phyloP scores from a whole-genome alignment of 2,888 invertebrate genomes.

The Andrena minutula region DNA sequence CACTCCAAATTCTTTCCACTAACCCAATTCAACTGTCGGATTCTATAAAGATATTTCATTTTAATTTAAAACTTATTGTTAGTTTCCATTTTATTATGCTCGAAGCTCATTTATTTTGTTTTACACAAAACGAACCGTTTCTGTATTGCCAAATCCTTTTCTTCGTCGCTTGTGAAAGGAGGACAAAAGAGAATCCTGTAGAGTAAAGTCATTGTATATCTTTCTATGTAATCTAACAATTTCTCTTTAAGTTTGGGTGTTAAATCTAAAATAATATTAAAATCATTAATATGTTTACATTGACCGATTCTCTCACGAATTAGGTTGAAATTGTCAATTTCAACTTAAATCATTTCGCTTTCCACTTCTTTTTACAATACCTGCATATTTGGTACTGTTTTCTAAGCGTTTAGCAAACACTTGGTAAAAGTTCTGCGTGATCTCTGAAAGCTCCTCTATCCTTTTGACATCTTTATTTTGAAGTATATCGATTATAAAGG shows the following conservation, averaged over 20 bases:
- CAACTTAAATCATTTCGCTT: conserved; percentile 10
- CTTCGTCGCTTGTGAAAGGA: conserved; percentile 95
- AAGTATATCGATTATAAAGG: conserved; percentile 88
- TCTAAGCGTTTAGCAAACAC: conserved; percentile 91
- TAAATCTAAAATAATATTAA: conserved; percentile 85
- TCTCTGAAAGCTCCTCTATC: conserved; percentile 95
- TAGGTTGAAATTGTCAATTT: not conserved
- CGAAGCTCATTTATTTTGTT: not conserved
- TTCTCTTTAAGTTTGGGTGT: conserved; percentile 91
- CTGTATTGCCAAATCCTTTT: conserved; percentile 96
- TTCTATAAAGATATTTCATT: conserved; percentile 85
- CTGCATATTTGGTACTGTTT: conserved; percentile 87
- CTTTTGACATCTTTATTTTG: conserved; percentile 87
- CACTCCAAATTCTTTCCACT: conserved; percentile 97
- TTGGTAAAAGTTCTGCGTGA: conserved; percentile 96
- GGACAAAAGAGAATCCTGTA: conserved; percentile 96
- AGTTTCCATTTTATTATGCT: not conserved
- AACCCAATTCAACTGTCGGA: conserved; percentile 98
- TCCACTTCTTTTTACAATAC: conserved; percentile 70
- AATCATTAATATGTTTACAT: not conserved
- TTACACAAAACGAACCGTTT: conserved; percentile 86
- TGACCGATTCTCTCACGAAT: not conserved
- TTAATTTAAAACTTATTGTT: conserved; percentile 7
- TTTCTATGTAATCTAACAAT: conserved; percentile 96
- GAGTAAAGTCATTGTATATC: conserved; percentile 95